Conservation (phyloP, 2,797 vertebrate genomes). For the Sphaeramia orbicularis region DNA sequence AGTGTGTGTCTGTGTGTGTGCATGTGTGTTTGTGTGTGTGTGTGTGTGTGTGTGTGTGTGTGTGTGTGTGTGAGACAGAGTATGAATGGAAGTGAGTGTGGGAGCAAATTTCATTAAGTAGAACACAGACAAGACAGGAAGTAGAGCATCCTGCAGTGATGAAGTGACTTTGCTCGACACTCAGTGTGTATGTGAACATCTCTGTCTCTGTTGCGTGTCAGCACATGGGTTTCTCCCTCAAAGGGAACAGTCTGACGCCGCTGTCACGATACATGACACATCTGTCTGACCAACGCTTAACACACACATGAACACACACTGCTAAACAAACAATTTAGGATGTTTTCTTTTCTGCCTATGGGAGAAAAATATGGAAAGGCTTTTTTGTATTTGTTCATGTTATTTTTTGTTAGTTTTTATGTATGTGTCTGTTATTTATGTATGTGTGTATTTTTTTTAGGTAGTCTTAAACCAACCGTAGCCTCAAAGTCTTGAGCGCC, state of each 20-base stretch:
- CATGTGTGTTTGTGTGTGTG: no score
- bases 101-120: constrained; percentile 23
- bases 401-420: no score
- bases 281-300: constrained; percentile 38
- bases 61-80: no score
- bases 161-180: constrained; percentile 22
- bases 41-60: no score
- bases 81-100: no score
- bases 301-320: constrained; percentile 16
- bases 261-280: constrained; percentile 64
- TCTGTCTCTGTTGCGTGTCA: constrained; percentile 18
- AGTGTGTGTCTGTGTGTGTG: constrained; percentile 9
- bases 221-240: constrained; percentile 1
- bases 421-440: no score
- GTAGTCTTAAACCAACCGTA: no score
- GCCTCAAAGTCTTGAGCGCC: no score
- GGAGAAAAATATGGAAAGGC: no score
- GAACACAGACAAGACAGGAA: constrained; percentile 40
- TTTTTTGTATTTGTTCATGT: no score
- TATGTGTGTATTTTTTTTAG: no score
- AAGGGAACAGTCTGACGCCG: constrained; percentile 47
- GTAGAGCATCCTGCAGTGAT: constrained; percentile 29
- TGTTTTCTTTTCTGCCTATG: no score
- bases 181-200: constrained; percentile 26
- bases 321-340: constrained; percentile 15